Conservation (phyloP, 2,113 vertebrate species). For the Ochotona princeps region DNA sequence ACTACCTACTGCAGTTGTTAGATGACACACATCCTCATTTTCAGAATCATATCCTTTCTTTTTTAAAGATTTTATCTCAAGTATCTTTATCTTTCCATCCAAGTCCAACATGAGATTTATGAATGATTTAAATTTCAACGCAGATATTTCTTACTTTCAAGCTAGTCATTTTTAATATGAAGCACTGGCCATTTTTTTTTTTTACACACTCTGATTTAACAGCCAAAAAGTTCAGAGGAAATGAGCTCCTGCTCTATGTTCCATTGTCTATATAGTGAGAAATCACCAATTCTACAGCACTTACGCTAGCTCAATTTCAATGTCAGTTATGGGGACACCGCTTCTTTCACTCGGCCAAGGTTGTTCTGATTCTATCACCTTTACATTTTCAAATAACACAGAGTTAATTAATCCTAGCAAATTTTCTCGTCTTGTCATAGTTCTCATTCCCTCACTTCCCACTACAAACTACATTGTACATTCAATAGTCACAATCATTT, state of each 20-base stretch:
- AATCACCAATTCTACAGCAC: not conserved
- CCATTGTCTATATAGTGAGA: not conserved
- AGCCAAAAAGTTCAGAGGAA: no score
- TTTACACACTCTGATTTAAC: no score
- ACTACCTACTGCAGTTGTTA: not conserved
- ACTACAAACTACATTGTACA: not conserved
- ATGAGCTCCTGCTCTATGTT: no score
- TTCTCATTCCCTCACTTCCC: not conserved
- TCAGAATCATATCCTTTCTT: not conserved
- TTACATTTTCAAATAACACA: not conserved
- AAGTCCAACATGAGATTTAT: not conserved
- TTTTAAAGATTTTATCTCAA: not conserved
- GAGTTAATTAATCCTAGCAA: not conserved
- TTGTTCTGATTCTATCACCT: not conserved
- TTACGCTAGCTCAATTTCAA: not conserved
- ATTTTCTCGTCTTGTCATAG: not conserved
- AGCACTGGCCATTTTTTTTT: no score
- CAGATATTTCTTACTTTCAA: not conserved
- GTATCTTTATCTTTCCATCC: not conserved
- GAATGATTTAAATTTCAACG: not conserved
- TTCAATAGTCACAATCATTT: not conserved
- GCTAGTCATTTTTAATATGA: no score
- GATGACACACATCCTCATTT: not conserved
- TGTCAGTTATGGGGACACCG: not conserved
- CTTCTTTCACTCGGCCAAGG: not conserved